Evolutionary conservation across 2,797 vertebrate genomes (phyloP).

Genomic region (Mus spretus): DNA sequence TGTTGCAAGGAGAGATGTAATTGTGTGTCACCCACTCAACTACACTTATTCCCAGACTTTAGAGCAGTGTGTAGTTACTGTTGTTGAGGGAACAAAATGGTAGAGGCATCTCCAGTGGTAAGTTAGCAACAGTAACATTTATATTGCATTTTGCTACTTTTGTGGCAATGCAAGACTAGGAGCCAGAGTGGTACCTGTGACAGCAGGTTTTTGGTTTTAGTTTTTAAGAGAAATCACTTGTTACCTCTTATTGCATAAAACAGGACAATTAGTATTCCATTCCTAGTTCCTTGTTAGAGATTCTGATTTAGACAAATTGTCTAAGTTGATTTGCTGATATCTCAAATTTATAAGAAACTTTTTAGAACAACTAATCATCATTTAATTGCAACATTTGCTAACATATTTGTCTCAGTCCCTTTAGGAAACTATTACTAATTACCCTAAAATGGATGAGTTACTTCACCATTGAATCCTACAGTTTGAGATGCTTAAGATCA

Average conservation of each 20-base stretch:
- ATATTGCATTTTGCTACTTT: neutral
- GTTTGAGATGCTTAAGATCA: neutral
- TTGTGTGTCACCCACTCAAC: neutral
- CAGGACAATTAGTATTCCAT: too few species aligned
- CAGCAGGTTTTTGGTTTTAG: too few species aligned
- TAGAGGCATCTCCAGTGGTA: neutral
- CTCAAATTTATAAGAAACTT: neutral
- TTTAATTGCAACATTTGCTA: neutral
- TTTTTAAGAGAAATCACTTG: too few species aligned
- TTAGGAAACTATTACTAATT: too few species aligned
- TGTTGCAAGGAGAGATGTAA: neutral
- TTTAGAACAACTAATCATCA: neutral
- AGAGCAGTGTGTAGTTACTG: neutral
- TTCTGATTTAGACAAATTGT: neutral
- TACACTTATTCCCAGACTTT: neutral
- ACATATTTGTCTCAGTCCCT: neutral
- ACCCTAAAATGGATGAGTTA: neutral
- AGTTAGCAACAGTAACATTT: too few species aligned
- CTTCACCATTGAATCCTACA: neutral
- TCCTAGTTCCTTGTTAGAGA: neutral
- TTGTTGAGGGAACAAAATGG: neutral
- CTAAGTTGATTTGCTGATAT: neutral
- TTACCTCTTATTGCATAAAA: neutral
- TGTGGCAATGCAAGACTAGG: neutral
- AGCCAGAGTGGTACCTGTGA: neutral